These are phyloP conservation scores for Pseudochirops corinnae DNA, from an alignment of 2,797 vertebrate genomes.

Conservation along the genomic window DNA sequence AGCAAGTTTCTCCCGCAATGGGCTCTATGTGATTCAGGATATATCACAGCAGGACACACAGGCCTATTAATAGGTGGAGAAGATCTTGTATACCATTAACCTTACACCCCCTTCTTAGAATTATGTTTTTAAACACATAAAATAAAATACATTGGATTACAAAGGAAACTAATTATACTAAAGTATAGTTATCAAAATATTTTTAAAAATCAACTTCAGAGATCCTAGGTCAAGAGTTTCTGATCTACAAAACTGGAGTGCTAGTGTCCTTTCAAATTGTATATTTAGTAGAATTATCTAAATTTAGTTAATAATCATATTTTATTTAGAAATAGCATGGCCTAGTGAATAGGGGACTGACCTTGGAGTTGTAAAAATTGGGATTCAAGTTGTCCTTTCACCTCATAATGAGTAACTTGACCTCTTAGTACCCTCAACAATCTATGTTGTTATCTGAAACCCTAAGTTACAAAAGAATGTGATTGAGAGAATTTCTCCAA, in stretches of 20 bases:
- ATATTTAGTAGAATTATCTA: neutral
- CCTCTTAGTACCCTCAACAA: neutral
- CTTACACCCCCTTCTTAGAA: neutral
- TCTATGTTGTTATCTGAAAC: neutral
- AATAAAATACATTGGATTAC: neutral
- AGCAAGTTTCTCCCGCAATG: no score
- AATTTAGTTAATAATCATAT: neutral
- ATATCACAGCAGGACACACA: no score
- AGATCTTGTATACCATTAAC: no score
- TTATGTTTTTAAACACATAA: neutral
- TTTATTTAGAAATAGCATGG: neutral
- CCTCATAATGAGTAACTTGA: neutral
- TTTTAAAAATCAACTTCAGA: neutral
- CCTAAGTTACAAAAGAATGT: neutral
- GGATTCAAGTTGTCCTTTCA: neutral
- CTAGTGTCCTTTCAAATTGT: neutral
- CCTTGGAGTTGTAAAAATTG: neutral
- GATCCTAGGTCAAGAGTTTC: neutral
- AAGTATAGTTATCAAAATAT: neutral
- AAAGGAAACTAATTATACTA: neutral
- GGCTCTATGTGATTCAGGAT: no score
- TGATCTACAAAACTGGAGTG: neutral
- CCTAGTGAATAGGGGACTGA: neutral
- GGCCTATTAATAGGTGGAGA: no score
- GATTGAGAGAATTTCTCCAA: neutral